phyloP scores from a whole-genome alignment of 2,888 invertebrate species.

The Tigriopus californicus region DNA sequence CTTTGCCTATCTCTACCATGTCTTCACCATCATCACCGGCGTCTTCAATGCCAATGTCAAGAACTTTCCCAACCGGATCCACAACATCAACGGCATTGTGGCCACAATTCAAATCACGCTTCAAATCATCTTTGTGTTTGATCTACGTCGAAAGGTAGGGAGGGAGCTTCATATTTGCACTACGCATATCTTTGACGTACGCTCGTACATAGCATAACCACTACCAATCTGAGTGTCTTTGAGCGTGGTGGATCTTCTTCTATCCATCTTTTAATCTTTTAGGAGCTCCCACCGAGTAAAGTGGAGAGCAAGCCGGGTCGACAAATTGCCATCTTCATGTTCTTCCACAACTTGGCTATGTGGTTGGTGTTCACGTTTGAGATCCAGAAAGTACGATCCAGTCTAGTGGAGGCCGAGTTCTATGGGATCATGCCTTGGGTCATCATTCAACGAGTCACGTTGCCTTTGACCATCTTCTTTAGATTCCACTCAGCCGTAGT shows the following conservation, averaged over 20 bases:
- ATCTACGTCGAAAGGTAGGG: background rate
- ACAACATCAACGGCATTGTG: background rate
- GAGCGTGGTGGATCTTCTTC: too few relatives aligned
- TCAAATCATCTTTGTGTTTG: background rate
- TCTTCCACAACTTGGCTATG: conserved; percentile 88
- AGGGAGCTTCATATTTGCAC: too few relatives aligned
- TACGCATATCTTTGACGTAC: too few relatives aligned
- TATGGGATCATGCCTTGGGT: too few relatives aligned
- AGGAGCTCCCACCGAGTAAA: too few relatives aligned
- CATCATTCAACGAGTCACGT: too few relatives aligned
- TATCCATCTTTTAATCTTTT: too few relatives aligned
- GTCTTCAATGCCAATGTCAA: background rate
- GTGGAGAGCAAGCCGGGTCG: conserved; percentile 69
- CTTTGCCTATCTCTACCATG: background rate
- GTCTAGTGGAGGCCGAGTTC: conserved; percentile 44
- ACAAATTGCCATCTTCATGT: conserved; percentile 80
- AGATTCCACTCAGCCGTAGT: conserved; percentile 87
- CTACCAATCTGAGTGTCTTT: too few relatives aligned
- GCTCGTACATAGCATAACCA: too few relatives aligned
- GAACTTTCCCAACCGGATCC: background rate
- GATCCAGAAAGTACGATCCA: conserved; percentile 76
- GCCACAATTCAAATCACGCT: background rate
- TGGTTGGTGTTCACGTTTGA: conserved; percentile 91
- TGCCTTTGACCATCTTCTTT: conserved; percentile 41
- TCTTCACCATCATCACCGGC: background rate